Base-by-base conservation (phyloP, 2,888 invertebrate species). In the Drosophila tripunctata region DNA sequence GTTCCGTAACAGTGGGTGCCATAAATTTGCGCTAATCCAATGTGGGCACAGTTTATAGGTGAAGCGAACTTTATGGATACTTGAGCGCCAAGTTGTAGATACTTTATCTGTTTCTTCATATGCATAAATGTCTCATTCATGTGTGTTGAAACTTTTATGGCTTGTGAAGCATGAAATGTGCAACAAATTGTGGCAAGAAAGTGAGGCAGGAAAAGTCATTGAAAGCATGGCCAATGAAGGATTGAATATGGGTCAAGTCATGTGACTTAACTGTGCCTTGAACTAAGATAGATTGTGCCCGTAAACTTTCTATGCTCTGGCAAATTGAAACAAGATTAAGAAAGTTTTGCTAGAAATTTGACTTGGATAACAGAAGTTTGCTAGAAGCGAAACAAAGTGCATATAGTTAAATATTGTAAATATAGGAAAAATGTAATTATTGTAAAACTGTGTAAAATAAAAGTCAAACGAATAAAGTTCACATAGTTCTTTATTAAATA, bases 1-100 rank as follows among this genome's bases (percentile, higher is more conserved):
- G 64, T 17, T 50, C n/a, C 10, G 31, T n/a, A n/a, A n/a, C n/a
- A 4, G 41, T 22, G 66, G 43, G 15, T 45, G 60, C 61, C 88
- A 81, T 81, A 85, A 87, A 87, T 81, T 81, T 71, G 58, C 67
- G 65, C 88, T 82, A 87, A 81, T 81, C 88, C 86, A 82, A 81
- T 81, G 78, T 67, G 85, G 74, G 69, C 71, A 57, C 71, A 65
- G 76, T 67, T 78, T 82, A 82, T 82, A 81, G 88, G 88, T 81
- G 83, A 87, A 75, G 72, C 64, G 86, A 87, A 81, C 81, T 87
- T 81, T 81, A 78, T 82, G 88, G 88, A 69, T 78, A 87, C 86
- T 85, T 85, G 65, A 80, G 67, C 63, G 50, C 57, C 70, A 75
- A 75, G 61, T 69, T 75, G 54, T 44, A 66, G 75, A 75, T 69